Conservation (phyloP, 2,113 vertebrate species). For the Polypterus senegalus region DNA sequence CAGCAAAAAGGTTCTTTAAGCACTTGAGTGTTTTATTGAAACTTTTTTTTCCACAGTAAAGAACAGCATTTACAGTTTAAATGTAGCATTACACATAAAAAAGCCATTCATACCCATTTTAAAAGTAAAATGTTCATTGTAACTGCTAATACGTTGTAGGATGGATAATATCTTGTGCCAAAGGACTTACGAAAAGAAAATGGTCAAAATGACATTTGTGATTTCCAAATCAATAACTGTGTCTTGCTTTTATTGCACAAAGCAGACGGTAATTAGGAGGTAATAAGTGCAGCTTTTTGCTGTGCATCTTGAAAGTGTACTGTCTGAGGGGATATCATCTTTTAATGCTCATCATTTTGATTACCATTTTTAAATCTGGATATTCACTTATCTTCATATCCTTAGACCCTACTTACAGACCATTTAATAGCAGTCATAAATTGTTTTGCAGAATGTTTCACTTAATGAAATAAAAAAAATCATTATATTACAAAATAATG, state of each 20-base stretch:
- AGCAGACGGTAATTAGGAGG: background rate
- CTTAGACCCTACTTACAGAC: too few species aligned
- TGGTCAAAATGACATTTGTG: background rate
- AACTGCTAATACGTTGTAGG: background rate
- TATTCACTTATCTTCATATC: too few species aligned
- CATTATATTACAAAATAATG: too few species aligned
- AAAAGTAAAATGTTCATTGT: background rate
- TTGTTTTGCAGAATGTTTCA: too few species aligned
- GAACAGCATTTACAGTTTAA: background rate
- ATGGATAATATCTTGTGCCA: background rate
- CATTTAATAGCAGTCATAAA: too few species aligned
- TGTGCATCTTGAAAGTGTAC: too few species aligned
- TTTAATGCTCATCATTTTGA: too few species aligned
- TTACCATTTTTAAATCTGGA: too few species aligned
- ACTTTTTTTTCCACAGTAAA: background rate
- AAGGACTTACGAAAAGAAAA: conserved; percentile 1
- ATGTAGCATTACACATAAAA: background rate
- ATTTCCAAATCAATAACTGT: background rate
- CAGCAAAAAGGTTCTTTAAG: too few species aligned
- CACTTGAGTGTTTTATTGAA: background rate
- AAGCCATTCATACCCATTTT: background rate
- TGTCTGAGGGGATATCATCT: too few species aligned
- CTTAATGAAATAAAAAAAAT: too few species aligned
- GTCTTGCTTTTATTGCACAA: background rate
- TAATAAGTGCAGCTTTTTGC: background rate